These are phyloP conservation scores for Coelinius sp. DNA, from an alignment of 2,888 invertebrate species.

Conservation along the genomic window DNA sequence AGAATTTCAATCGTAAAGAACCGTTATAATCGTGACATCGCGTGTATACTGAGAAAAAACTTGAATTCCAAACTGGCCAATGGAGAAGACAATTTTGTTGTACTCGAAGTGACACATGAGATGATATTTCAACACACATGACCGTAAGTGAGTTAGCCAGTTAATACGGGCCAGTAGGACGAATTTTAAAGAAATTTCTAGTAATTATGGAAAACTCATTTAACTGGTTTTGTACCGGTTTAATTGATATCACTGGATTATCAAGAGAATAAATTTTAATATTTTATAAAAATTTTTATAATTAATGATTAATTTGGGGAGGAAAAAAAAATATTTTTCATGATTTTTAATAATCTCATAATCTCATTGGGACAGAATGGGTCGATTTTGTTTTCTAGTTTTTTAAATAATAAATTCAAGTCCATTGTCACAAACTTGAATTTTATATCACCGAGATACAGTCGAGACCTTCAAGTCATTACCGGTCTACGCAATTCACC, in stretches of 20 bases:
- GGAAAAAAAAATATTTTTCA: neutral
- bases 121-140: constrained; percentile 4
- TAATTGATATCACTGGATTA: neutral
- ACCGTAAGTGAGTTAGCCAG: neutral
- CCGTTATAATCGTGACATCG: constrained; percentile 42
- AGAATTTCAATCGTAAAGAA: constrained; percentile 40
- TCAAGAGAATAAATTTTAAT: neutral
- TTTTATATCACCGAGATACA: neutral
- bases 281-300: neutral
- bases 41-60: constrained; percentile 33
- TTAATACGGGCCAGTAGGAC: constrained; percentile 6
- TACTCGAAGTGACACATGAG: neutral
- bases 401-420: neutral
- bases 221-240: neutral
- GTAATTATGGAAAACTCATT: neutral
- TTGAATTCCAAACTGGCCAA: constrained; percentile 17
- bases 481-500: neutral
- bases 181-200: neutral
- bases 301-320: neutral
- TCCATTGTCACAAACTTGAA: constrained; percentile 9
- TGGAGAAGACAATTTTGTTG: neutral
- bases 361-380: too few species aligned
- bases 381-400: neutral
- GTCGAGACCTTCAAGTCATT: neutral
- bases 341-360: too few species aligned